Evolutionary conservation across 2,888 invertebrate species (phyloP).

Genomic region (Erebia aethiops): DNA sequence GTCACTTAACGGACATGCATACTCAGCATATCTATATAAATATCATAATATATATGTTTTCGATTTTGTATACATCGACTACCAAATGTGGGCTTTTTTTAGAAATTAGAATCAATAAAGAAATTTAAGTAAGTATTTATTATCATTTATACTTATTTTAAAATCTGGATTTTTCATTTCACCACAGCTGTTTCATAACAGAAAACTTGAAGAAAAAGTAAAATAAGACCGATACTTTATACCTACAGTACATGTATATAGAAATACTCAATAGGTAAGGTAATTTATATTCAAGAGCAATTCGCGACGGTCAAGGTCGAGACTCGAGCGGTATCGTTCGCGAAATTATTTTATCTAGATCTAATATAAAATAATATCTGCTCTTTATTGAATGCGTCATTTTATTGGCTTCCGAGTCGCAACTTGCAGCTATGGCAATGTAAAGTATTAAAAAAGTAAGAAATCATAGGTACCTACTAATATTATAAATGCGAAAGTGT

Average conservation of each 20-base stretch:
- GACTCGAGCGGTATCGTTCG: conserved; percentile 26
- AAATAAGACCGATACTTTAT: not conserved
- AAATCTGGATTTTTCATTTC: too few species aligned
- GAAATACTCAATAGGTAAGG: not conserved
- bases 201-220: too few species aligned
- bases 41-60: too few species aligned
- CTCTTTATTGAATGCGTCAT: not conserved
- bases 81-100: too few species aligned
- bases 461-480: too few species aligned
- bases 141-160: too few species aligned
- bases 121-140: too few species aligned
- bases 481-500: too few species aligned
- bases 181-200: too few species aligned
- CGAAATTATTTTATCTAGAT: conserved; percentile 13
- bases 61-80: too few species aligned
- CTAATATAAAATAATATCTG: conserved; percentile 1
- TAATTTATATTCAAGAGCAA: conserved; percentile 12
- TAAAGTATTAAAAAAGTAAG: not conserved
- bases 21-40: too few species aligned
- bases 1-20: not conserved
- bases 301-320: conserved; percentile 33
- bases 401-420: not conserved
- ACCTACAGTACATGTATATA: not conserved
- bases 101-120: too few species aligned
- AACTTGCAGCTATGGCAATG: not conserved